Evolutionary conservation across 2,797 vertebrate genomes (phyloP).

Genomic region (Silurus lanzhouensis): DNA sequence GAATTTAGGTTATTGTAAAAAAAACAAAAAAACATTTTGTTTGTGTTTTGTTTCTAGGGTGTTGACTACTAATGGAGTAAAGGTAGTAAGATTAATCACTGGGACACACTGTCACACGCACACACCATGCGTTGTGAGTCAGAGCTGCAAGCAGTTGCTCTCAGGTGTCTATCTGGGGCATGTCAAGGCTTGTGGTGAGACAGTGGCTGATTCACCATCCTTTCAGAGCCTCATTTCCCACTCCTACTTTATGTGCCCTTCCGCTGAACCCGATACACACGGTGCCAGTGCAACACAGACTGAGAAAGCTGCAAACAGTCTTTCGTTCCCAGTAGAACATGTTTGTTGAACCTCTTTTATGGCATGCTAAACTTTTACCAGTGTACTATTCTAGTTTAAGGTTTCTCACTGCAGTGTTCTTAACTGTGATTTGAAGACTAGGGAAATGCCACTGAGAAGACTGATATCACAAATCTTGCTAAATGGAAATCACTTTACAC

Average conservation of each 20-base stretch:
- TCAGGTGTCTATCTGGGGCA: conserved; percentile 70
- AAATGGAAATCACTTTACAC: conserved; percentile 48
- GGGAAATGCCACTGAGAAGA: conserved; percentile 51
- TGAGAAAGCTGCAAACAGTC: conserved; percentile 1
- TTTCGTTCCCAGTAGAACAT: conserved; percentile 5
- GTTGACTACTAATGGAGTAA: conserved; percentile 43
- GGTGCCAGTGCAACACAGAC: conserved; percentile 16
- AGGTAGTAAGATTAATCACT: conserved; percentile 34
- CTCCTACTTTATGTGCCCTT: conserved; percentile 53
- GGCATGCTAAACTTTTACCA: neutral
- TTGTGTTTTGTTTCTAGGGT: conserved; percentile 43
- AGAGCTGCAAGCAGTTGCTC: conserved; percentile 61
- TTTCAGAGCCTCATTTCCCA: conserved; percentile 52
- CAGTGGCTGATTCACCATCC: conserved; percentile 57
- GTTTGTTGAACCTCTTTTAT: conserved; percentile 23
- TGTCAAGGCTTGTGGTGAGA: conserved; percentile 65
- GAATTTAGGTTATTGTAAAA: conserved; percentile 1
- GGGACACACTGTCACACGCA: conserved; percentile 38
- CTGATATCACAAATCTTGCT: conserved; percentile 46
- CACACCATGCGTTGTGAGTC: conserved; percentile 62
- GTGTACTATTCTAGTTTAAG: conserved; percentile 11
- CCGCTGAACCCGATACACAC: conserved; percentile 42
- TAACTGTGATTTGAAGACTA: conserved; percentile 11
- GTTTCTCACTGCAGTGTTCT: conserved; percentile 27
- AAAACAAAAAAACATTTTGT: neutral